Percentiles rank a stretch among this genome's conserved stretches.
Conservation (phyloP, 2,113 vertebrate genomes). For the Albula goreensis region DNA sequence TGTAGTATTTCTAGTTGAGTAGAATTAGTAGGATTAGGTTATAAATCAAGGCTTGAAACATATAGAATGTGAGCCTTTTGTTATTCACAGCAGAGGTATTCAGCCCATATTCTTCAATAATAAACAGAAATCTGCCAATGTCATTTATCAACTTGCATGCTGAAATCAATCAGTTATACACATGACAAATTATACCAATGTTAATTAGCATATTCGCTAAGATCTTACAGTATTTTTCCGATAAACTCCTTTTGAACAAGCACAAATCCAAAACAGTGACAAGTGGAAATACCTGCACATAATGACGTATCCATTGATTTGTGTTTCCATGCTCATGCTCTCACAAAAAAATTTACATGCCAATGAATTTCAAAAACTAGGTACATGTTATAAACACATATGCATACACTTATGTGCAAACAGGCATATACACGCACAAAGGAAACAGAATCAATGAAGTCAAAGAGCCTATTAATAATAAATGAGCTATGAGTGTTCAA, state of each 20-base stretch:
- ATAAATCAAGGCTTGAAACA: neutral
- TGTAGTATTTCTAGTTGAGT: neutral
- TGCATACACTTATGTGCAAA: neutral
- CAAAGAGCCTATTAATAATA: constrained; percentile 67
- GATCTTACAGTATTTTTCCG: neutral
- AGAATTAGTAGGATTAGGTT: neutral
- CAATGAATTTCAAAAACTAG: neutral
- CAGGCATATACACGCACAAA: neutral
- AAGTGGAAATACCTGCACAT: neutral
- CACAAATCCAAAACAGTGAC: neutral
- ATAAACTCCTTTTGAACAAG: neutral
- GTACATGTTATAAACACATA: neutral
- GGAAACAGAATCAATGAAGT: constrained; percentile 60
- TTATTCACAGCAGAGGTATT: neutral
- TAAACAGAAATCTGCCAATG: neutral
- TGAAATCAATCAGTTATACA: neutral
- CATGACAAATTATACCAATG: neutral
- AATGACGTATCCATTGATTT: neutral
- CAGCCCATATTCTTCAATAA: neutral
- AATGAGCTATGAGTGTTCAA: constrained; percentile 48
- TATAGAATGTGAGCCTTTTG: neutral
- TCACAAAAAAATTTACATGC: neutral
- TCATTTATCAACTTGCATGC: neutral
- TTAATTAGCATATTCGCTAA: neutral
- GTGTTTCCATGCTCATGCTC: neutral